These are phyloP conservation scores for Notolepis coatsorum DNA, from an alignment of 2,797 vertebrate genomes.

Conservation along the genomic window DNA sequence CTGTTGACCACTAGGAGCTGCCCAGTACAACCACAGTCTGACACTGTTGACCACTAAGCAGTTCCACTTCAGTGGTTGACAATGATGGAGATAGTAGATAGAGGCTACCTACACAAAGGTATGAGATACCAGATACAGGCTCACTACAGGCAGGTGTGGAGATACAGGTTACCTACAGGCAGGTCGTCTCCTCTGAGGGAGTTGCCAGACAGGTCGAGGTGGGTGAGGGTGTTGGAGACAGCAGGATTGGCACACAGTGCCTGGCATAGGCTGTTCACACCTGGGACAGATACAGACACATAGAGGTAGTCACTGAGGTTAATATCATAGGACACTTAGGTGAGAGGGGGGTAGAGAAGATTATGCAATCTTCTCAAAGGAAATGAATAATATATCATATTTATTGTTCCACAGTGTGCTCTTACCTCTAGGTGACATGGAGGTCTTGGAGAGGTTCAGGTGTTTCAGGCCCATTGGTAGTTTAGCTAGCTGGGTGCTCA, in stretches of 20 bases:
- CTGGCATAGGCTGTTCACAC: constrained; percentile 92
- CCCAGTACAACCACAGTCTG: no score
- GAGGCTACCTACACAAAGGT: not conserved
- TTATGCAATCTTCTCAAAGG: no score
- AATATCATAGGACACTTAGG: not conserved
- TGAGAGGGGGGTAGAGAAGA: not conserved
- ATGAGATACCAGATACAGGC: not conserved
- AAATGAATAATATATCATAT: not conserved
- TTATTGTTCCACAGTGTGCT: not conserved
- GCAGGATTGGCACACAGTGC: constrained; percentile 87
- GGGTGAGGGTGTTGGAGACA: constrained; percentile 81
- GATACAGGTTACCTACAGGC: constrained; percentile 73
- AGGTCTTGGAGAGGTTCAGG: constrained; percentile 92
- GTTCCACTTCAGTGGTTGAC: no score
- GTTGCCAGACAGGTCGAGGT: constrained; percentile 94
- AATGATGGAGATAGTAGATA: no score
- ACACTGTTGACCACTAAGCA: no score
- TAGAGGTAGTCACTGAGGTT: no score
- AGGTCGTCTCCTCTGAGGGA: constrained; percentile 91
- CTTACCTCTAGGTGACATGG: constrained; percentile 92
- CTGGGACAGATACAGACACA: constrained; percentile 69
- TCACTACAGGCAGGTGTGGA: not conserved
- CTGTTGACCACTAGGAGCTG: no score
- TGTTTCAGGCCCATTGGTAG: constrained; percentile 91
- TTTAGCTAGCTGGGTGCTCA: constrained; percentile 91